Percentiles rank a stretch among this genome's conserved stretches.
phyloP scores from a whole-genome alignment of 2,797 vertebrate species.

The Bradypus variegatus region DNA sequence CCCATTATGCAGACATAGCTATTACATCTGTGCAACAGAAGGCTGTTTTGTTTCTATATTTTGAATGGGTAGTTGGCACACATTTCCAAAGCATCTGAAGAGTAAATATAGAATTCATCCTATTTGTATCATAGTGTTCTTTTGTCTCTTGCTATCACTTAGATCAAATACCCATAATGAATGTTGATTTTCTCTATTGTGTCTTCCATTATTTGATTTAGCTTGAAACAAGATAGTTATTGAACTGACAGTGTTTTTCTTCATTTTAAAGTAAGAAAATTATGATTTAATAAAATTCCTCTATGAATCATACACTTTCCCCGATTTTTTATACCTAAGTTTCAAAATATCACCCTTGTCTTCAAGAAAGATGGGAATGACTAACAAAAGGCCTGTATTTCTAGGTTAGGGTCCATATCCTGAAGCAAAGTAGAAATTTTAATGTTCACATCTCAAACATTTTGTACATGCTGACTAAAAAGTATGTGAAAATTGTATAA shows the following conservation, averaged over 20 bases:
- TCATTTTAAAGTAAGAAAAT: constrained; percentile 1
- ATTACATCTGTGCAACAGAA: not conserved
- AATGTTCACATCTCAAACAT: not conserved
- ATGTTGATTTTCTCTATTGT: not conserved
- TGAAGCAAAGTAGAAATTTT: not conserved
- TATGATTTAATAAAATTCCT: constrained; percentile 1
- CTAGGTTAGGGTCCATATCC: not conserved
- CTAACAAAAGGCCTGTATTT: not conserved
- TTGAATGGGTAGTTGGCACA: not conserved
- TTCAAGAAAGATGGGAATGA: not conserved
- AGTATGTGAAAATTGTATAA: not conserved
- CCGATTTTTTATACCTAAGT: not conserved
- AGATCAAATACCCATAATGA: not conserved
- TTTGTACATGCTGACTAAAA: not conserved
- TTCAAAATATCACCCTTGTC: not conserved
- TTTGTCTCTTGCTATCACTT: not conserved
- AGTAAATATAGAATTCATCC: not conserved
- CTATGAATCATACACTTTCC: not conserved
- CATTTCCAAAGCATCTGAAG: constrained; percentile 1
- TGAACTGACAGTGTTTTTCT: not conserved
- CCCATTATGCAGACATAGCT: not conserved
- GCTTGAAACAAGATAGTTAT: not conserved
- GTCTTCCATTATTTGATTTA: not conserved
- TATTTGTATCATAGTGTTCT: not conserved
- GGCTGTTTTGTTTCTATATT: not conserved